Evolutionary conservation across 2,888 invertebrate species (phyloP).

Genomic region (Notocelia uddmanniana): DNA sequence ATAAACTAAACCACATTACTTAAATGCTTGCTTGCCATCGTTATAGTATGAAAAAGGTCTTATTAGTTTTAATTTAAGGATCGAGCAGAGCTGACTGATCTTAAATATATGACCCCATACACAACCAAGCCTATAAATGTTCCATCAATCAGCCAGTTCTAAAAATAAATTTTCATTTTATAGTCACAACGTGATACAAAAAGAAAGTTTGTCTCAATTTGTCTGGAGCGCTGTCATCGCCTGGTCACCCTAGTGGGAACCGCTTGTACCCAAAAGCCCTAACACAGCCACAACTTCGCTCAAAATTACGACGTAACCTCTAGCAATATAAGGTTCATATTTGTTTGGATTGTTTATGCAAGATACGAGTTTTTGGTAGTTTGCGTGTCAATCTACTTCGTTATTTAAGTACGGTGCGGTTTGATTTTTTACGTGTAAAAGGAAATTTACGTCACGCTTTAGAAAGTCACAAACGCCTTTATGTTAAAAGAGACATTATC

Average conservation of each 20-base stretch:
- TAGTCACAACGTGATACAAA: constrained; percentile 8
- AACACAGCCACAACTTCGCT: background rate
- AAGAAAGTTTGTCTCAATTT: constrained; percentile 29
- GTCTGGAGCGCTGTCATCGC: constrained; percentile 17
- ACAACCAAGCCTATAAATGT: background rate
- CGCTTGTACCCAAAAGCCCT: background rate
- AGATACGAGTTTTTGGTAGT: background rate
- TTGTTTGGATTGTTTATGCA: background rate
- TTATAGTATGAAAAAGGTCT: no score
- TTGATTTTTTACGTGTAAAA: constrained; percentile 21
- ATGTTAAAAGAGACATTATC: background rate
- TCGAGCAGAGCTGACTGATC: no score
- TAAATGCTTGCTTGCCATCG: no score
- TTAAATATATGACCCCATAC: no score
- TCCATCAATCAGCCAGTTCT: background rate
- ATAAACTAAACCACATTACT: no score
- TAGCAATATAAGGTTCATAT: background rate
- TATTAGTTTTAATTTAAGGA: no score
- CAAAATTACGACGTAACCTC: background rate
- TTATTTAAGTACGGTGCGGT: background rate
- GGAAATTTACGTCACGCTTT: background rate
- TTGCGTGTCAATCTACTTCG: background rate
- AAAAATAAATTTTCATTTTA: constrained; percentile 19
- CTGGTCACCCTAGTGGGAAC: constrained; percentile 7
- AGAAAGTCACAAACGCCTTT: background rate